Evolutionary conservation across 1,140 invertebrate species (phyloP), one percentile per base, ranked within the genome.

Genomic region (Trypoxylus dichotomus): DNA sequence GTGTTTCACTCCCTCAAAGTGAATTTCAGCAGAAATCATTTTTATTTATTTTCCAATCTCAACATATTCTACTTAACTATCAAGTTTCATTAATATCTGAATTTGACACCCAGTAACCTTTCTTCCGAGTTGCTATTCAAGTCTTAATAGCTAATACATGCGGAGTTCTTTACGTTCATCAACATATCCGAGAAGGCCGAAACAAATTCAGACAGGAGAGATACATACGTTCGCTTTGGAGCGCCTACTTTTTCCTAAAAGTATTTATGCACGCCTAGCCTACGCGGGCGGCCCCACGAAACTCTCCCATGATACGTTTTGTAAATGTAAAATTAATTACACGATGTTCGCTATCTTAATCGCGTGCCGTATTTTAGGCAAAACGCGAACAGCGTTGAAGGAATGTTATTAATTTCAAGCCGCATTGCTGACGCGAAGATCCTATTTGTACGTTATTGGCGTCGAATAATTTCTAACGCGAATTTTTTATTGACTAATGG

Each of bases 301-400:
- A 54, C 47, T 19, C 15, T 54, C 19, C 19, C 47, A 19, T 13
- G 13, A 54, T 54, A 54, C 19, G 15, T 54, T 54, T 54, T 54
- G 15, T 54, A 54, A 54, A 54, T 54, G 47, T 54, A 19, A 54
- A 54, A 54, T 54, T 54, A 54, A 54, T 54, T 54, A 54, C 47
- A 54, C 15, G 47, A 54, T 54, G 47, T n/a, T 54, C 47, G 15
- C 47, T 54, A n/a, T 54, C 47, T 19, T 54, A 19, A 1, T 54
- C 47, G 47, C 47, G 47, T 54, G 47, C 19, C 19, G 47, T 54
- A 54, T 54, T 54, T 37, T 54, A 54, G 47, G 47, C 47, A 54
- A 54, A 37, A 54, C 19, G 47, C 47, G 47, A 15, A n/a, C 19
- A 54, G 47, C 47, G 47, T 19, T 54, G 47, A 54, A 54, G 19